These are phyloP conservation scores for Drosophila acutilabella DNA, from an alignment of 2,888 invertebrate genomes.

Conservation along the genomic window DNA sequence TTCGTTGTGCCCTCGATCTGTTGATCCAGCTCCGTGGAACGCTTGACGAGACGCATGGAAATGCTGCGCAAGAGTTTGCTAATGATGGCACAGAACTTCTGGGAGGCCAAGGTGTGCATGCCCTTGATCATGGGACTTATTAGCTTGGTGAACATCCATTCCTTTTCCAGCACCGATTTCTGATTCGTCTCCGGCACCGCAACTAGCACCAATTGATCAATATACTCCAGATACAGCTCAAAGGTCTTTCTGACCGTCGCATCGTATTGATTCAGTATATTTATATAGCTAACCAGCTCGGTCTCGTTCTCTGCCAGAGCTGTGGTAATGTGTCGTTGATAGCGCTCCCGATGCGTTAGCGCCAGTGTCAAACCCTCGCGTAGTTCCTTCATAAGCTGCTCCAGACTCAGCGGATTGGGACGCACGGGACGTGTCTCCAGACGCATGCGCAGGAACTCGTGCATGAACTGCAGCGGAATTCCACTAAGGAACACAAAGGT, in stretches of 20 bases:
- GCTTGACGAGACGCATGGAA: constrained; percentile 85
- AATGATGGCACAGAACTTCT: constrained; percentile 90
- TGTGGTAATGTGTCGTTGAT: constrained; percentile 88
- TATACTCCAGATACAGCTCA: constrained; percentile 94
- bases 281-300: constrained; percentile 86
- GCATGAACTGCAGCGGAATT: constrained; percentile 95
- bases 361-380: constrained; percentile 95
- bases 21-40: constrained; percentile 85
- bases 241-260: constrained; percentile 90
- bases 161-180: constrained; percentile 92
- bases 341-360: constrained; percentile 92
- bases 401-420: constrained; percentile 94
- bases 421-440: constrained; percentile 93
- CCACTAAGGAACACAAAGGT: constrained; percentile 94
- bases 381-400: constrained; percentile 95
- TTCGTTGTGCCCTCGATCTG: constrained; percentile 82
- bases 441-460: constrained; percentile 94
- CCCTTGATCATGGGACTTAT: constrained; percentile 91
- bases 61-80: constrained; percentile 86
- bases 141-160: constrained; percentile 94
- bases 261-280: constrained; percentile 90
- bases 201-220: constrained; percentile 91
- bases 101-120: constrained; percentile 90
- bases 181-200: constrained; percentile 85
- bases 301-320: constrained; percentile 86